These are phyloP conservation scores for Chaetogeoica ovagalla DNA, from an alignment of 2,888 invertebrate genomes.

Conservation along the genomic window DNA sequence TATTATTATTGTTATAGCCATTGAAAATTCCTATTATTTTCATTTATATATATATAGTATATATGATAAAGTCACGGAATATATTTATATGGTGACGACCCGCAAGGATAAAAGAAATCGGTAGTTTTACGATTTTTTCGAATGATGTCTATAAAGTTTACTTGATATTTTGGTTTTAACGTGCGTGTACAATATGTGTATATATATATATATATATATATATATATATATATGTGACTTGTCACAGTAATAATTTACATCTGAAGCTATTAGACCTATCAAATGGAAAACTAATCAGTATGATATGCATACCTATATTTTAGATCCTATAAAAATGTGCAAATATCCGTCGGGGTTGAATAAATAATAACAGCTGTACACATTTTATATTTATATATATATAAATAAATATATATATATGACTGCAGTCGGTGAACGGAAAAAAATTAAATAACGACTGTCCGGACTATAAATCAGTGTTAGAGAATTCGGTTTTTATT, in stretches of 20 bases:
- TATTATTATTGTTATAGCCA: background rate
- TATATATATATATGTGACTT: background rate
- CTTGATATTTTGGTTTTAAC: slow-evolving; percentile 10
- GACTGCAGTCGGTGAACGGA: background rate
- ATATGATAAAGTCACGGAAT: background rate
- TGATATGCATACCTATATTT: background rate
- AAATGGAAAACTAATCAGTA: slow-evolving; percentile 43
- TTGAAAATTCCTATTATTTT: slow-evolving; percentile 12
- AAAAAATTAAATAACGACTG: slow-evolving; percentile 28
- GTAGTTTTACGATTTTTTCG: slow-evolving; percentile 38
- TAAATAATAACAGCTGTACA: slow-evolving; percentile 28
- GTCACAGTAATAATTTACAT: slow-evolving; percentile 22
- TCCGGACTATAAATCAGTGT: slow-evolving; percentile 44
- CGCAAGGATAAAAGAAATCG: slow-evolving; percentile 34
- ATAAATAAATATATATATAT: no score
- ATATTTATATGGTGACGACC: background rate
- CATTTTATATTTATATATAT: no score
- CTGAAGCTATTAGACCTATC: slow-evolving; percentile 20
- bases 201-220: background rate
- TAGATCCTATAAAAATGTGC: slow-evolving; percentile 30
- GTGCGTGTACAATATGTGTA: background rate
- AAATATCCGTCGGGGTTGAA: slow-evolving; percentile 15
- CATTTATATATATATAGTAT: no score
- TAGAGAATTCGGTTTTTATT: slow-evolving; percentile 31
- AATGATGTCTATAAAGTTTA: slow-evolving; percentile 43